Conservation (phyloP, 2,113 vertebrate genomes). For the Zosterops borbonicus region DNA sequence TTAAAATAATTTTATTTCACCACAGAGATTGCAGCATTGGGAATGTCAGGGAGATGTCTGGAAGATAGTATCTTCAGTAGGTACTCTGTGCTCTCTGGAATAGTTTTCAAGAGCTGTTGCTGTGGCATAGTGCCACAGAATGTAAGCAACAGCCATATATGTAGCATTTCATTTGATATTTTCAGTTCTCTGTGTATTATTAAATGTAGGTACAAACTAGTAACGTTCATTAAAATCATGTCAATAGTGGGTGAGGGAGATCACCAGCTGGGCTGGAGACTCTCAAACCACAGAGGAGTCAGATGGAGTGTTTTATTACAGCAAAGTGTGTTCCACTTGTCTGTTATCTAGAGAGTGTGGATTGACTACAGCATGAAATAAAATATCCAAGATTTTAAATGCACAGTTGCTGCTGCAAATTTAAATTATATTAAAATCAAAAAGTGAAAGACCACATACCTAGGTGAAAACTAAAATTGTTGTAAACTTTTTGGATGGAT, state of each 20-base stretch:
- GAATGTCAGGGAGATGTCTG: not conserved
- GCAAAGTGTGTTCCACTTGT: not conserved
- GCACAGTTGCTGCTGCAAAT: not conserved
- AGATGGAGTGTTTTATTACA: not conserved
- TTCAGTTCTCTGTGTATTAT: not conserved
- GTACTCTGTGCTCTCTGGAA: not conserved
- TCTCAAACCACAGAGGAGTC: not conserved
- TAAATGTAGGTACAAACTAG: not conserved
- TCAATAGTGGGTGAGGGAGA: not conserved
- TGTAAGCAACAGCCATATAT: not conserved
- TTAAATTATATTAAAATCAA: not conserved
- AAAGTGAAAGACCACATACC: not conserved
- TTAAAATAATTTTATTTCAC: not conserved
- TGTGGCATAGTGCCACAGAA: not conserved
- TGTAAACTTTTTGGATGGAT: not conserved
- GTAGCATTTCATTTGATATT: not conserved
- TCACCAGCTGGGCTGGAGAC: not conserved
- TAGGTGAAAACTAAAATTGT: not conserved
- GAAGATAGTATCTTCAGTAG: not conserved
- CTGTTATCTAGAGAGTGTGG: not conserved
- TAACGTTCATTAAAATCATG: not conserved
- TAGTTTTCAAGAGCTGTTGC: not conserved
- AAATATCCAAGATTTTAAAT: not conserved
- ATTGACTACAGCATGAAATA: not conserved
- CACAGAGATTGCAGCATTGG: not conserved